Base-by-base conservation (phyloP, 2,113 vertebrate species). In the Salvelinus fontinalis region DNA sequence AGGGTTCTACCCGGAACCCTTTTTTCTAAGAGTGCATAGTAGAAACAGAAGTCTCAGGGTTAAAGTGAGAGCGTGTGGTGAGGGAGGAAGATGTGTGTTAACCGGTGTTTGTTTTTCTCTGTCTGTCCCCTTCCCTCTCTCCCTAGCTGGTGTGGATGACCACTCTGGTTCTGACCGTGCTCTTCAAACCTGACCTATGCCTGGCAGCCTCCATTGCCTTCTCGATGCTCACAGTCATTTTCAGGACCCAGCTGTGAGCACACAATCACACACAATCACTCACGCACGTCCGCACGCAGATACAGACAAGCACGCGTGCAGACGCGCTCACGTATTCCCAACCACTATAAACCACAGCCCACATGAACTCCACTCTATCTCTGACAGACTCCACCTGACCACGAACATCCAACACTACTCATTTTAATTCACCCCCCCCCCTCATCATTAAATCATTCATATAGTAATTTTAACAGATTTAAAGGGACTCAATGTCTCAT, bases 221-320 rank as follows among this genome's bases (percentile, higher is more conserved):
- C 60, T 92, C 95, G 22, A 86, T 98, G 78, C 89, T 98, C 83
- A 95, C 95, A 0, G 93, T 98, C 85, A 95, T 98, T 89, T 92
- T 97, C 91, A 95, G 95, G 78, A 97, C 93, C 0, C 97, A 98
- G 84, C 90, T 96, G 97, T 98, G 87, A 92, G 96, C 65, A 91
- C 75, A 14, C 44, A 7, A 57, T 39, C 3, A 60, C 44, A 18
- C 54, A 29, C 59, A n/a, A 24, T 24, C 65, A n/a, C 4, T 0
- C 65, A 39, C 14, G 49, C 49, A 18, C 67, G 4, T 18, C 13
- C 34, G 11, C 39, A 48, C 34, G 29, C 66, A 71, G 6, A 27
- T 16, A 22, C 26, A 20, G 65, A 34, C 22, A 2, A 44, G 27
- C 26, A 49, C 24, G n/a, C n/a, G n/a, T n/a, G n/a, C n/a, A n/a